These are phyloP conservation scores for Misgurnus mizolepis DNA, from an alignment of 2,113 vertebrate genomes.

Conservation along the genomic window DNA sequence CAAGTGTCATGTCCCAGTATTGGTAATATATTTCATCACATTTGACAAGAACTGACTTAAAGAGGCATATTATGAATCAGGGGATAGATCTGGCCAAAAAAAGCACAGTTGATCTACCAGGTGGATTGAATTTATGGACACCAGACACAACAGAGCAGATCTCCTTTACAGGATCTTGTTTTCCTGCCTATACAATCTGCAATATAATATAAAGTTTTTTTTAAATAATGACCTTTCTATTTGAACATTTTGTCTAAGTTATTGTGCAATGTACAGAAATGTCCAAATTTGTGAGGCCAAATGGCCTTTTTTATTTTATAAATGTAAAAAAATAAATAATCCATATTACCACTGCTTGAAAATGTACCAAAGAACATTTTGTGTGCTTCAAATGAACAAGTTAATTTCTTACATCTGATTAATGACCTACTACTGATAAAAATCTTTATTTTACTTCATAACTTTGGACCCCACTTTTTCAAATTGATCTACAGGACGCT, in stretches of 20 bases:
- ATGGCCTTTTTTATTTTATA: too few species aligned
- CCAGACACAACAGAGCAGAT: conserved; percentile 39
- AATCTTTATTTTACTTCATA: too few species aligned
- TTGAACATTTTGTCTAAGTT: too few species aligned
- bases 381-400: too few species aligned
- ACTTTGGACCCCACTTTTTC: background rate
- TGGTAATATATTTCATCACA: conserved; percentile 8
- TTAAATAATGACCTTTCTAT: background rate
- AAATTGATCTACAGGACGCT: background rate
- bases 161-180: conserved; percentile 2
- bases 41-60: conserved; percentile 23
- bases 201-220: conserved; percentile 33
- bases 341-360: too few species aligned
- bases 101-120: conserved; percentile 26
- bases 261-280: too few species aligned
- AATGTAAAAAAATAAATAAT: too few species aligned
- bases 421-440: too few species aligned
- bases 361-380: too few species aligned
- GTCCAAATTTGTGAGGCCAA: too few species aligned
- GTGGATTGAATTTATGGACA: conserved; percentile 35
- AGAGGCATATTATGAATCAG: conserved; percentile 22
- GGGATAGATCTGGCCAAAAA: background rate
- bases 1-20: background rate
- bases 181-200: conserved; percentile 26
- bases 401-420: too few species aligned